Evolutionary conservation across 2,113 vertebrate species (phyloP).

Genomic region (Toxostoma redivivum): DNA sequence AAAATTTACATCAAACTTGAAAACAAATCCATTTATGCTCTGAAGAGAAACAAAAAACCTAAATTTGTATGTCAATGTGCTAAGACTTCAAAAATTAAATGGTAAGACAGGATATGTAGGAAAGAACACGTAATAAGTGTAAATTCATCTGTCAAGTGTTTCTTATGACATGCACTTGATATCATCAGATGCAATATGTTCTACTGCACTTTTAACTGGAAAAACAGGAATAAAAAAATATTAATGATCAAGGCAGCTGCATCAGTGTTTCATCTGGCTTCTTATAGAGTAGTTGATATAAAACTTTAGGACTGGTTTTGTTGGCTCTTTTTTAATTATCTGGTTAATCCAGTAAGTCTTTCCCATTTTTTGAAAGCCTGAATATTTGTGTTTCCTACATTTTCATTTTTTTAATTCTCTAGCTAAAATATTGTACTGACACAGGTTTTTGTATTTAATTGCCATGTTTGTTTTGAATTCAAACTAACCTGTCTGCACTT

Average conservation of each 20-base stretch:
- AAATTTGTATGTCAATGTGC: background rate
- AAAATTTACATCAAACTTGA: background rate
- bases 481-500: slow-evolving; percentile 46
- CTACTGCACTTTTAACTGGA: background rate
- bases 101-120: background rate
- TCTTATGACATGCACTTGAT: background rate
- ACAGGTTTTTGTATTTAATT: background rate
- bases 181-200: background rate
- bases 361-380: background rate
- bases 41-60: background rate
- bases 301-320: background rate
- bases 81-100: background rate
- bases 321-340: background rate
- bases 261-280: background rate
- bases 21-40: background rate
- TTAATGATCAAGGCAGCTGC: background rate
- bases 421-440: background rate
- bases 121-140: background rate
- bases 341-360: background rate
- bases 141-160: background rate
- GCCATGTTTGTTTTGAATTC: slow-evolving; percentile 43
- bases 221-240: slow-evolving; percentile 8
- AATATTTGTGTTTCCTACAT: background rate
- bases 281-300: background rate
- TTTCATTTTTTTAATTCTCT: background rate